Conservation (phyloP, 2,888 invertebrate species). For the Euphydryas editha region DNA sequence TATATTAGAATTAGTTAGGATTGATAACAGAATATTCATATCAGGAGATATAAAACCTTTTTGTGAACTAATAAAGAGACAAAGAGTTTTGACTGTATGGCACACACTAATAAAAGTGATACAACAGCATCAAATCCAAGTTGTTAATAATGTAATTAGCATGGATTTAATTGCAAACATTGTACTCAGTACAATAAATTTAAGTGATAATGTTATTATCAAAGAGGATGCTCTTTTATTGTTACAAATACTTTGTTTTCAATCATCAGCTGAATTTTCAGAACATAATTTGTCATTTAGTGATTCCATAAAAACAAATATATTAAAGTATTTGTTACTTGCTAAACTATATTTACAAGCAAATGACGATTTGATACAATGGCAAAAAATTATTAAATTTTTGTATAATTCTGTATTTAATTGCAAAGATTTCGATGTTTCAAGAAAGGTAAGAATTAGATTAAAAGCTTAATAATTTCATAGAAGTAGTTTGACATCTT, state of each 20-base stretch:
- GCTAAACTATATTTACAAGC: conserved; percentile 51
- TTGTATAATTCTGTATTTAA: conserved; percentile 52
- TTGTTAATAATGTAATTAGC: conserved; percentile 49
- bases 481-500: neutral
- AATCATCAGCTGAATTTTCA: conserved; percentile 51
- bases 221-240: conserved; percentile 51
- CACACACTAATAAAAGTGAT: conserved; percentile 53
- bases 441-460: conserved; percentile 51
- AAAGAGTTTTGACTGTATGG: conserved; percentile 49
- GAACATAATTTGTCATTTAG: conserved; percentile 49
- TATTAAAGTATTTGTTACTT: conserved; percentile 60
- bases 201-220: conserved; percentile 48
- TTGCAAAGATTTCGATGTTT: conserved; percentile 50
- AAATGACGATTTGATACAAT: conserved; percentile 47
- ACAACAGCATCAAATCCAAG: conserved; percentile 48
- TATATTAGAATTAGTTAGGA: conserved; percentile 56
- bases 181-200: conserved; percentile 50
- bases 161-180: conserved; percentile 54
- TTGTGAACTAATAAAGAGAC: conserved; percentile 46
- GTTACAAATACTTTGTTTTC: conserved; percentile 59
- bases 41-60: conserved; percentile 12
- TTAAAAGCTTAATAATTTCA: neutral
- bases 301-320: conserved; percentile 49
- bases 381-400: conserved; percentile 51
- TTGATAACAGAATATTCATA: conserved; percentile 44